Evolutionary conservation across 2,113 vertebrate genomes (phyloP).

Genomic region (Acanthisitta chloris): DNA sequence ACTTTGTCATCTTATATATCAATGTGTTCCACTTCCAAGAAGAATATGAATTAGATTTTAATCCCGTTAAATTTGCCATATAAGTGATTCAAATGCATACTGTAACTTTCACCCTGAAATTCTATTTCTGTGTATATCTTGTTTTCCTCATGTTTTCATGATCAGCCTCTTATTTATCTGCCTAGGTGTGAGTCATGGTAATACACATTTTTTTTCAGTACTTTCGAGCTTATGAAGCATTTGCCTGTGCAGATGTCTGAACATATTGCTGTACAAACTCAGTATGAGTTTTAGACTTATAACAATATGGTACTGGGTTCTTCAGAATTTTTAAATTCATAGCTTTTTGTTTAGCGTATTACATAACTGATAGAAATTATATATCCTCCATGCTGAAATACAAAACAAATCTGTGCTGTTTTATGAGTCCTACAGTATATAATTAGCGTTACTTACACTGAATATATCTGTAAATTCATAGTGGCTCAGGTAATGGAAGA

Average conservation of each 20-base stretch:
- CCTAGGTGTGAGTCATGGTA: not conserved
- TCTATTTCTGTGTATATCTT: not conserved
- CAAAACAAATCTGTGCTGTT: not conserved
- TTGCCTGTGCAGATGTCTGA: slow-evolving; percentile 42
- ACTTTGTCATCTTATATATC: not conserved
- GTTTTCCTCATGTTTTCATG: not conserved
- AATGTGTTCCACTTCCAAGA: not conserved
- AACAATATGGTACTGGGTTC: not conserved
- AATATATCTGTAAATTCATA: not conserved
- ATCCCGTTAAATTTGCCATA: not conserved
- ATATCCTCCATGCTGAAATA: not conserved
- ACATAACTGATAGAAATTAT: not conserved
- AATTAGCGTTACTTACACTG: not conserved
- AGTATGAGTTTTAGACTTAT: not conserved
- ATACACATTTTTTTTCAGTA: not conserved
- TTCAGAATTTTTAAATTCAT: not conserved
- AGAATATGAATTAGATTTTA: not conserved
- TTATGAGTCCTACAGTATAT: not conserved
- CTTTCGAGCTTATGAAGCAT: not conserved
- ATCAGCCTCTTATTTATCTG: not conserved
- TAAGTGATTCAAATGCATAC: not conserved
- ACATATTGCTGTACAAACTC: slow-evolving; percentile 39
- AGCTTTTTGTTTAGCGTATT: not conserved
- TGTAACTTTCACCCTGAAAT: not conserved
- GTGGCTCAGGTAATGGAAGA: not conserved